phyloP scores from a whole-genome alignment of 2,113 vertebrate genomes.

The Lagopus muta region DNA sequence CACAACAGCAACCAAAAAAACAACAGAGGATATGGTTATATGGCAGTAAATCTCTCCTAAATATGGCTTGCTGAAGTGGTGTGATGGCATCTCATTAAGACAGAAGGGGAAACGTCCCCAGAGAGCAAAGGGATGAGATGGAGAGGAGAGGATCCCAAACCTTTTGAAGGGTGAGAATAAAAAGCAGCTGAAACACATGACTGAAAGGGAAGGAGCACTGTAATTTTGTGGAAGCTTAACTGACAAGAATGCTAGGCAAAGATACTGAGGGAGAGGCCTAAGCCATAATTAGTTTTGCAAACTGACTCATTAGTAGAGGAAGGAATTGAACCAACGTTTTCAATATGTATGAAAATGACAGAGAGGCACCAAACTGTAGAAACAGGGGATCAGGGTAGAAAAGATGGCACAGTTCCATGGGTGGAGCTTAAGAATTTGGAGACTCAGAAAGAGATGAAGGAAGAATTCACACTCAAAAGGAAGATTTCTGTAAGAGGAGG shows the following conservation, averaged over 20 bases:
- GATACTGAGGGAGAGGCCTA: not conserved
- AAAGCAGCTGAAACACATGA: not conserved
- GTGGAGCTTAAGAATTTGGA: not conserved
- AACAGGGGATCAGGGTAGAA: not conserved
- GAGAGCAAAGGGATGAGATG: not conserved
- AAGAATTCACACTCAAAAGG: not conserved
- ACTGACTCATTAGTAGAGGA: not conserved
- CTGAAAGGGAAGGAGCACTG: not conserved
- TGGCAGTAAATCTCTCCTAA: not conserved
- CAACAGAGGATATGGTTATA: not conserved
- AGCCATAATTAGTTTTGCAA: not conserved
- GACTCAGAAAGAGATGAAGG: not conserved
- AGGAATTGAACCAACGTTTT: not conserved
- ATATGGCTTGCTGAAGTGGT: not conserved
- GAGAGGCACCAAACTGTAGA: not conserved
- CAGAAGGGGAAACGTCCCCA: not conserved
- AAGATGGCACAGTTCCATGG: not conserved
- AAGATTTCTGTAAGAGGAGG: not conserved
- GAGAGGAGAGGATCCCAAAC: not conserved
- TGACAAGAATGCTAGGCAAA: not conserved
- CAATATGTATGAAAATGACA: not conserved
- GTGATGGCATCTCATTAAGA: not conserved
- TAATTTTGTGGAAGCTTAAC: not conserved
- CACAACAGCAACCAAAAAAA: conserved; percentile 6
- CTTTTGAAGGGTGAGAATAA: not conserved